These are phyloP conservation scores for Micrastur ruficollis DNA, from an alignment of 2,797 vertebrate species.

Conservation along the genomic window DNA sequence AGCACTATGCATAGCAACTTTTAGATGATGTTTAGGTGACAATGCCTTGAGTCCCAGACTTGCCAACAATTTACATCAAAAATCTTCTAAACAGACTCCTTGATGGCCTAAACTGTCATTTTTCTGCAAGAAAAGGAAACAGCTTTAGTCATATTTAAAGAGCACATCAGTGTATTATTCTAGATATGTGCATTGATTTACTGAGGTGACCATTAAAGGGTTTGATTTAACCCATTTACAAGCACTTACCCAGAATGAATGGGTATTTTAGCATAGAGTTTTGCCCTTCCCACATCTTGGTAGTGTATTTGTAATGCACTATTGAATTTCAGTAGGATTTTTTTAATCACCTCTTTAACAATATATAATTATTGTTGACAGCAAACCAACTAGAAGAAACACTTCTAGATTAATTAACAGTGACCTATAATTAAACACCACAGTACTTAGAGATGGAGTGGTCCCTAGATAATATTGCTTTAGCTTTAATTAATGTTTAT, in stretches of 20 bases:
- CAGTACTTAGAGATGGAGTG: conserved; percentile 52
- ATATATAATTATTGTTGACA: conserved; percentile 67
- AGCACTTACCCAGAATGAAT: background rate
- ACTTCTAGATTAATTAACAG: conserved; percentile 70
- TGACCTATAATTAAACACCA: conserved; percentile 71
- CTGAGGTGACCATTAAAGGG: background rate
- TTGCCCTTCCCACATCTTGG: background rate
- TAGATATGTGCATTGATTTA: background rate
- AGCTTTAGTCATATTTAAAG: background rate
- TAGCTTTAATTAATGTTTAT: conserved; percentile 67
- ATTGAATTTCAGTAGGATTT: conserved; percentile 17
- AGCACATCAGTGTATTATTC: background rate
- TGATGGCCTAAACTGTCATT: background rate
- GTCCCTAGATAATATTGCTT: conserved; percentile 54
- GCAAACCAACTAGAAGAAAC: conserved; percentile 38
- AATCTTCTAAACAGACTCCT: background rate
- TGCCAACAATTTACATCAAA: background rate
- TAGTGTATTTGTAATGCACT: conserved; percentile 5
- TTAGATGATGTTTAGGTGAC: background rate
- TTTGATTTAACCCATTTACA: background rate
- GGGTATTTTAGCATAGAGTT: background rate
- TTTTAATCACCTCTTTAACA: conserved; percentile 44
- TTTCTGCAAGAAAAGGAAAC: background rate
- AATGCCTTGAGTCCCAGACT: background rate
- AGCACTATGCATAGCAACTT: background rate